Conservation (phyloP, 1,140 invertebrate genomes). For the Eulimnadia texana region DNA sequence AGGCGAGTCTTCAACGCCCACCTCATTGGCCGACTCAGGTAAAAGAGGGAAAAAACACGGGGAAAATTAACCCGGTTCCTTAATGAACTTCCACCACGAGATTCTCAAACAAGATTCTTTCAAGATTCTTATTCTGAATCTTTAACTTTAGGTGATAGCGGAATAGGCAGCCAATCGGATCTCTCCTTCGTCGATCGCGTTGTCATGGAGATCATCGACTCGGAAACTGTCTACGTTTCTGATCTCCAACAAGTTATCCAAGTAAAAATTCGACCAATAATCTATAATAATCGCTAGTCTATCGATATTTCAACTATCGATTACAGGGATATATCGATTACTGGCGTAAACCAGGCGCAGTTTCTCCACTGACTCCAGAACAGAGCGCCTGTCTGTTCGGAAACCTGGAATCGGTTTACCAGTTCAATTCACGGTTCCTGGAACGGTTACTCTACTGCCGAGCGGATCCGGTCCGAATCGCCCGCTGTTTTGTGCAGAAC, state of each 20-base stretch:
- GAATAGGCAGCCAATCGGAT: slow-evolving; percentile 32
- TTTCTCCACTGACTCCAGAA: slow-evolving; percentile 41
- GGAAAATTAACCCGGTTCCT: neutral
- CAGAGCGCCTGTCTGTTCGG: slow-evolving; percentile 72
- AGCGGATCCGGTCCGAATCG: slow-evolving; percentile 66
- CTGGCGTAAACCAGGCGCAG: slow-evolving; percentile 47
- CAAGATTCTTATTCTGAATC: neutral
- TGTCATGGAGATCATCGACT: slow-evolving; percentile 80
- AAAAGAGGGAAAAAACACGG: no score
- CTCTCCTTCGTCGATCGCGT: slow-evolving; percentile 68
- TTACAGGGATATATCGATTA: slow-evolving; percentile 65
- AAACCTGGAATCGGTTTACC: slow-evolving; percentile 81
- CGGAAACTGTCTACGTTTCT: slow-evolving; percentile 80
- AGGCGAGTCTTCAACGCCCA: no score
- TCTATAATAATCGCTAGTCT: neutral
- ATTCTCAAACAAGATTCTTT: no score
- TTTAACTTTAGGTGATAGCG: slow-evolving; percentile 34
- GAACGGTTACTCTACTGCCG: slow-evolving; percentile 63
- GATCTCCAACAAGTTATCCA: slow-evolving; percentile 80
- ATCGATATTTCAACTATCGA: neutral
- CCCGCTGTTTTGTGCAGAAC: slow-evolving; percentile 76
- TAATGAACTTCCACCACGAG: neutral
- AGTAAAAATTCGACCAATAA: slow-evolving; percentile 34
- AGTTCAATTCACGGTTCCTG: slow-evolving; percentile 72
- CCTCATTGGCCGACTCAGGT: no score